Evolutionary conservation across 2,888 invertebrate species (phyloP), one percentile per base, ranked within the genome.

Genomic region (Apodemia hepburni): DNA sequence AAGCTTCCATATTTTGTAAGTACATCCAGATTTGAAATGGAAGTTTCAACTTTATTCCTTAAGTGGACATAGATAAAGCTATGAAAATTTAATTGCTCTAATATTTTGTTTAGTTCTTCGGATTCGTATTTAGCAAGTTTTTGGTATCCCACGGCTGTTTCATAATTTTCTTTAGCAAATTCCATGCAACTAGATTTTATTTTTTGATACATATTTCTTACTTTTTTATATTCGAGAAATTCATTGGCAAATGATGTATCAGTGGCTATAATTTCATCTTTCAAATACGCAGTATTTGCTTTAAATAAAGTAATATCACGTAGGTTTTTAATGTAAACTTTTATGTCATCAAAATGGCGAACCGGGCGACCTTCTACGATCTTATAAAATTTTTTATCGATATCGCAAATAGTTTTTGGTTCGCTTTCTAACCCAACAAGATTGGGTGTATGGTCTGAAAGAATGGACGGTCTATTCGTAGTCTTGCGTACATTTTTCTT

Each of bases 281-380:
- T 71, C 22, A 75, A 63, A 65, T 74, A 79, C 8, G 73, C 73
- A 5, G 75, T 64, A 60, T 75, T 71, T 3, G 78, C 73, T 69
- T 66, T 74, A 9, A 66, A 68, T 18, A 75, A 66, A 18, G 72
- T 72, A 49, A 76, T 75, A 47, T 76, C 71, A 61, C 76, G 70
- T 27, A 79, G 65, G 61, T 75, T 69, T 51, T 61, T 70, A 63
- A 77, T 73, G 58, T 76, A 76, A 7, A 73, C 69, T 66, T 78
- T 79, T 2, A 75, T 65, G 29, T 79, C 77, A 8, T 60, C 61
- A 17, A 70, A 69, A 42, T 70, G 72, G 58, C 76, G 69, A 8
- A 79, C 29, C 5, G 76, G 76, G 33, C 78, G 71, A 5, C 80
- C 79, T 70, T 77, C 76, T 22, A 78, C 68, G 29, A 71, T 61